Evolutionary conservation across 2,113 vertebrate genomes (phyloP), one percentile per base, ranked within the genome.

Genomic region (Heterotilapia buettikoferi): DNA sequence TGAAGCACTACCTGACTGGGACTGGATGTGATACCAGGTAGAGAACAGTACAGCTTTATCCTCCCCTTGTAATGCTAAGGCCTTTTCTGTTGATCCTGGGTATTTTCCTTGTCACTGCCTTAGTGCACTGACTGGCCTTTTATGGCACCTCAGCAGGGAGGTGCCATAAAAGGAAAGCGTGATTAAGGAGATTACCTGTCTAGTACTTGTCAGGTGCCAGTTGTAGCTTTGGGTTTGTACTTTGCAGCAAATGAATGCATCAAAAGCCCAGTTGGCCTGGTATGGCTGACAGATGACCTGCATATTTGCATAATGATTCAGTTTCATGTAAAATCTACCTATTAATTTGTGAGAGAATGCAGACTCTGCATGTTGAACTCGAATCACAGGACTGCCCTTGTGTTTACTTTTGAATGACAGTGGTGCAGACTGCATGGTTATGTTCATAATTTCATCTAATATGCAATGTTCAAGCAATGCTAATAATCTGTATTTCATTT

Each of bases 1-100:
- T 89, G 66, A 80, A 94, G 89, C 84, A 45, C 84, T 93, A 88
- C 84, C 93, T 92, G 92, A 94, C 90, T 81, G 84, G 83, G 71
- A 86, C 88, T 47, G 83, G 80, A 84, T 88, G 87, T 82, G 87
- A 94, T 83, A 94, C 54, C 93, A 85, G 92, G 82, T 86, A 84
- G 86, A 93, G 76, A 93, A 92, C 83, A 90, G 83, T 21, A 26
- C 40, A 84, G 85, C 84, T 91, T 92, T 92, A 88, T 89, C 83
- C 89, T 84, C 80, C 59, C 73, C 86, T 85, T 88, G 90, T 94
- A 89, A 91, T 87, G 84, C 83, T 40, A 63, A 86, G 84, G 86
- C 89, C 82, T 76, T 86, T 90, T 80, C 53, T 56, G 71, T 88
- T 94, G 86, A 95, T 94, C 89, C 82, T 16, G 52, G 82, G 90